Percentiles rank a stretch among this genome's conserved stretches.
Evolutionary conservation across 2,797 vertebrate species (phyloP).

Genomic region (Chanos chanos): DNA sequence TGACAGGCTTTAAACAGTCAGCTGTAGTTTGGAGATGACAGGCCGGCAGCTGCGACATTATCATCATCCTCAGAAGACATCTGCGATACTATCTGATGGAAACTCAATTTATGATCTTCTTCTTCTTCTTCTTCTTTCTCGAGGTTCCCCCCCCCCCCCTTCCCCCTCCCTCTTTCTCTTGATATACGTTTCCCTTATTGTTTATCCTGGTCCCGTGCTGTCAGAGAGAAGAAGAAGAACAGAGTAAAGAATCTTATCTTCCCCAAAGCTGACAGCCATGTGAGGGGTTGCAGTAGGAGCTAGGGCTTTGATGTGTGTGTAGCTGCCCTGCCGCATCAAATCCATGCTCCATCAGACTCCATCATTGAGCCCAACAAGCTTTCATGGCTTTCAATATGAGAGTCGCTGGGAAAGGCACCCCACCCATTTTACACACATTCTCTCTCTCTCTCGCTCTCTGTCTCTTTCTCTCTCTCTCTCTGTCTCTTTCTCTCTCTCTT

Average conservation of each 20-base stretch:
- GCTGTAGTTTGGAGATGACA: slow-evolving; percentile 29
- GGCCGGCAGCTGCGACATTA: slow-evolving; percentile 58
- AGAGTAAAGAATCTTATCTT: slow-evolving; percentile 63
- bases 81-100: slow-evolving; percentile 54
- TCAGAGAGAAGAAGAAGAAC: slow-evolving; percentile 61
- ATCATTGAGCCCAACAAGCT: slow-evolving; percentile 44
- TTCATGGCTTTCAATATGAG: slow-evolving; percentile 7
- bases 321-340: slow-evolving; percentile 51
- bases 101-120: slow-evolving; percentile 50
- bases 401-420: not conserved
- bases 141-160: not conserved
- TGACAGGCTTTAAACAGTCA: slow-evolving; percentile 35
- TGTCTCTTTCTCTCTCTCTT: slow-evolving; percentile 19
- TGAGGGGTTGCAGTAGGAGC: slow-evolving; percentile 32
- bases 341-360: slow-evolving; percentile 52
- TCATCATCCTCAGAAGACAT: slow-evolving; percentile 53
- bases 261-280: slow-evolving; percentile 55
- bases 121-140: slow-evolving; percentile 10
- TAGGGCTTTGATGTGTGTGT: slow-evolving; percentile 51
- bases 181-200: slow-evolving; percentile 60
- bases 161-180: slow-evolving; percentile 26
- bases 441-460: slow-evolving; percentile 14
- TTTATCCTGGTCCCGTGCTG: slow-evolving; percentile 61
- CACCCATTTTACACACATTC: not conserved
- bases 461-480: slow-evolving; percentile 11